Evolutionary conservation across 2,888 invertebrate genomes (phyloP), one percentile per base, ranked within the genome.

Genomic region (Odontomyia ornata): DNA sequence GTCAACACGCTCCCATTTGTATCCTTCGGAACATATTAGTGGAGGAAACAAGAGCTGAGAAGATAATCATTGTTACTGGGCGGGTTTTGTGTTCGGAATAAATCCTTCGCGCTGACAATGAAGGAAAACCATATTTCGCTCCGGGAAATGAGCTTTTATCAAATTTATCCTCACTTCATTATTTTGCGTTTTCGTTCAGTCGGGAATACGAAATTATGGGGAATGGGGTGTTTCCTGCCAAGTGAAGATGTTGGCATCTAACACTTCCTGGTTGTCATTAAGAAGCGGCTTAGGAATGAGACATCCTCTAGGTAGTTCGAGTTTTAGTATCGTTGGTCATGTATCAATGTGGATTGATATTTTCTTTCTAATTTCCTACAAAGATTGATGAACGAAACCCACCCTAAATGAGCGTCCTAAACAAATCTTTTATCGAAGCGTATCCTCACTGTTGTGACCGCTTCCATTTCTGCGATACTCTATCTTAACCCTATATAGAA

Each of bases 121-220:
- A 78, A 69, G 72, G 79, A 72, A 79, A 79, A 79, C 76, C 79
- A 79, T 79, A 79, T 79, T 79, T 79, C 67, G 78, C 79, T 77
- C 62, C 67, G 76, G 79, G 79, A 79, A 79, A 79, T 79, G 78
- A 79, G 79, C 79, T 77, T 77, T 79, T 79, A 79, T 79, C 79
- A 79, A 79, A 79, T 79, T 79, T 79, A 79, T 78, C 77, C 73
- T 78, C 77, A 79, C 78, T 79, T 79, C 79, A 79, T 79, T 79
- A 79, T 79, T 79, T 73, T 79, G 76, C 69, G 79, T 79, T 79
- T 79, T 77, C 77, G 75, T 77, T 76, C 75, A 60, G 52, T 60
- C 47, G 23, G 36, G 18, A 52, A n/a, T 52, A 18, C 43, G 43
- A 56, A 18, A 52, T 72, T 27, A n/a, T 65, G 65, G n/a, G 18